Conservation (phyloP, 2,888 invertebrate species). For the Chirona hameri region DNA sequence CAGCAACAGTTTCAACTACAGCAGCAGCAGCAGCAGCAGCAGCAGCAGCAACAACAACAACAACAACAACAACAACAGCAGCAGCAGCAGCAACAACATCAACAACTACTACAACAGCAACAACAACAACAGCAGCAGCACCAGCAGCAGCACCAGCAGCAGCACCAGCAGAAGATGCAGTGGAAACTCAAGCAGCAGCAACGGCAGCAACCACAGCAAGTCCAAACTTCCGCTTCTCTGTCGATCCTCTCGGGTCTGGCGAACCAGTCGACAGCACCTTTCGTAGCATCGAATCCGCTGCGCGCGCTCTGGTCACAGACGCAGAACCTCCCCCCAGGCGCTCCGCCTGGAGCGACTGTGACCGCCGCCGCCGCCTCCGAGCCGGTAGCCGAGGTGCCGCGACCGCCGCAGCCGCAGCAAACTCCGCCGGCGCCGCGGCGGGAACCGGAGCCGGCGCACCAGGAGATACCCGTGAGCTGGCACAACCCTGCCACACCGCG, state of each 20-base stretch:
- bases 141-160: neutral
- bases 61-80: neutral
- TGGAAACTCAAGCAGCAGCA: neutral
- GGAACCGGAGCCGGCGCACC: neutral
- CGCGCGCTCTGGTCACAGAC: neutral
- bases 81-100: neutral
- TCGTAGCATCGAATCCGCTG: neutral
- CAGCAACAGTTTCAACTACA: neutral
- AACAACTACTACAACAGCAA: neutral
- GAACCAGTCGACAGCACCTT: neutral
- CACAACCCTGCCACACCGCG: constrained; percentile 1
- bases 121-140: neutral
- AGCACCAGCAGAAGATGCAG: neutral
- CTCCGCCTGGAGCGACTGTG: neutral
- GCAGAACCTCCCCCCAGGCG: neutral
- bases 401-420: neutral
- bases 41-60: neutral
- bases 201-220: too few relatives aligned
- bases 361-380: neutral
- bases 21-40: neutral
- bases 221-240: too few relatives aligned
- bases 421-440: neutral
- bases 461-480: neutral
- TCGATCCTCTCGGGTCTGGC: too few relatives aligned
- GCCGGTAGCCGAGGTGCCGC: neutral